Conservation (phyloP, 2,113 vertebrate genomes). For the Hippocampus mohnikei region DNA sequence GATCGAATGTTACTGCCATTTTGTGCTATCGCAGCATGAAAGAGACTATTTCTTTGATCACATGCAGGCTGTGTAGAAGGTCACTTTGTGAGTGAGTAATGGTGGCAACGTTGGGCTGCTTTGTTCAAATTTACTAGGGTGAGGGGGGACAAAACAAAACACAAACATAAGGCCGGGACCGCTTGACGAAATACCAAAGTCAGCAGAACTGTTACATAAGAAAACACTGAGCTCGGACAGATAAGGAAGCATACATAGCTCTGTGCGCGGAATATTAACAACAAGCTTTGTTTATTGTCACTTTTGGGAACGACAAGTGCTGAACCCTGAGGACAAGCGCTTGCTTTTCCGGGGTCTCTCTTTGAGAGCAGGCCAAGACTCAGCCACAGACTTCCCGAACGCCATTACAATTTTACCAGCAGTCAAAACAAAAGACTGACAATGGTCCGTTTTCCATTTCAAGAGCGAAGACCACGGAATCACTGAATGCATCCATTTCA, state of each 20-base stretch:
- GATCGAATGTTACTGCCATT: background rate
- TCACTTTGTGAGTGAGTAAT: background rate
- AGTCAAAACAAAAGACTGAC: background rate
- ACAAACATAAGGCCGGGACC: no score
- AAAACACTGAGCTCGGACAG: constrained; percentile 29
- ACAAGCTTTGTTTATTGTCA: constrained; percentile 40
- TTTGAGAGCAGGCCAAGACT: background rate
- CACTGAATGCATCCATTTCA: no score
- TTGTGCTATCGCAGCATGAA: background rate
- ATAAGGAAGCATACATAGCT: constrained; percentile 17
- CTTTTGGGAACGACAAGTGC: constrained; percentile 17
- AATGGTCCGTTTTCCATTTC: no score
- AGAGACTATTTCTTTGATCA: background rate
- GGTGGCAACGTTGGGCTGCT: background rate
- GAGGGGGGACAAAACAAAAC: no score
- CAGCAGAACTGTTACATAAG: constrained; percentile 6
- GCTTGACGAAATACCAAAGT: background rate
- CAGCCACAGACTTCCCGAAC: background rate
- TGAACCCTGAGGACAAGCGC: background rate
- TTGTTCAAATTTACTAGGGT: background rate
- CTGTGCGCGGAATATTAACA: constrained; percentile 48
- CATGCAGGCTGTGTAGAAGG: background rate
- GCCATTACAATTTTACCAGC: background rate
- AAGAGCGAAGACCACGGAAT: background rate
- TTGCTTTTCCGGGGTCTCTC: background rate